Evolutionary conservation across 2,797 vertebrate genomes (phyloP).

Genomic region (Argentina silus): DNA sequence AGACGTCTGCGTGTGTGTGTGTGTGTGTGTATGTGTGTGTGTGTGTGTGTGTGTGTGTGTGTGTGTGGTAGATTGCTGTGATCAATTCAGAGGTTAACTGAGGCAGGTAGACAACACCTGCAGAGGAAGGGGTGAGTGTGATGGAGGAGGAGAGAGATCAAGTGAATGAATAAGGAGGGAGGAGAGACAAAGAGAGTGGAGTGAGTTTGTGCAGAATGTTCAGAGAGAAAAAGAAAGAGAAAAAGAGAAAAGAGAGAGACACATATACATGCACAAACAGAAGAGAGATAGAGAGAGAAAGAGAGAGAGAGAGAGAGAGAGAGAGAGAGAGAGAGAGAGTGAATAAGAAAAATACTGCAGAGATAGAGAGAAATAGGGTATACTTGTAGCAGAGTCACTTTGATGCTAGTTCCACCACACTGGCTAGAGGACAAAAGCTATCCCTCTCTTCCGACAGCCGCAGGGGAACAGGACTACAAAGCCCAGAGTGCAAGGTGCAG

Average conservation of each 20-base stretch:
- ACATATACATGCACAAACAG: constrained; percentile 5
- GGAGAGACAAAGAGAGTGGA: neutral
- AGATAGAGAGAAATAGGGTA: neutral
- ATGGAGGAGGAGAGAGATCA: neutral
- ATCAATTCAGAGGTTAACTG: neutral
- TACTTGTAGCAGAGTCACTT: neutral
- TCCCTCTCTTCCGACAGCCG: too few relatives aligned
- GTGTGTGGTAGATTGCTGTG: neutral
- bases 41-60: constrained; percentile 3
- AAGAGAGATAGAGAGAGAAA: neutral
- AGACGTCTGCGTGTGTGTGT: constrained; percentile 7
- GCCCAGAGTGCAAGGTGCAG: neutral
- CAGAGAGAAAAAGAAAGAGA: constrained; percentile 10
- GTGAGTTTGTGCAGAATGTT: neutral
- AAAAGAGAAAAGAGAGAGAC: constrained; percentile 1
- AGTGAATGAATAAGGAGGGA: neutral
- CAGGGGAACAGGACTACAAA: constrained; percentile 4
- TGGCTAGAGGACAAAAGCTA: neutral
- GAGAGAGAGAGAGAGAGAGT: neutral
- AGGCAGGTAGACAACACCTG: neutral
- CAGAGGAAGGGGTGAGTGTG: neutral
- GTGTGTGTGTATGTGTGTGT: neutral
- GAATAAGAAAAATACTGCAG: neutral
- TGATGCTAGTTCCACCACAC: neutral
- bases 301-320: neutral